Evolutionary conservation across 2,113 vertebrate species (phyloP).

Genomic region (Anseranas semipalmata): DNA sequence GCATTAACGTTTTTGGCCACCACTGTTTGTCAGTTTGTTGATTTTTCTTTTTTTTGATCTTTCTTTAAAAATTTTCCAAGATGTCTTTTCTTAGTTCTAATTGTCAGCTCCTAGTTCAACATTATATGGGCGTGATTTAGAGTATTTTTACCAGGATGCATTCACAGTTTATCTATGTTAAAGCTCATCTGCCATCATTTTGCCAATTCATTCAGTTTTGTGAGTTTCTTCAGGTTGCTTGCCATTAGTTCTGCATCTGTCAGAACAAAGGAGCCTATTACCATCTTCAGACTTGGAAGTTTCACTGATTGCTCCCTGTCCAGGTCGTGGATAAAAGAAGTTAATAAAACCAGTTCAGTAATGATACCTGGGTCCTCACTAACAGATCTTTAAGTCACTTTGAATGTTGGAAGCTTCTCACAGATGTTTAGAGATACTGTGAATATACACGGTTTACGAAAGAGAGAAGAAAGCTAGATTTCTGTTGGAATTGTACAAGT

Average conservation of each 20-base stretch:
- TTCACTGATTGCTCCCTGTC: neutral
- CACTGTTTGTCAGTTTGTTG: neutral
- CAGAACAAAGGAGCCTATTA: neutral
- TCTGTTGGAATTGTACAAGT: neutral
- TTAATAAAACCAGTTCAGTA: neutral
- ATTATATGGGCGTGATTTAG: neutral
- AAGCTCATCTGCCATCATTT: neutral
- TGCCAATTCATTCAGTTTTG: neutral
- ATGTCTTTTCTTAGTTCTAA: neutral
- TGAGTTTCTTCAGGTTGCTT: neutral
- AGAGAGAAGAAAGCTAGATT: neutral
- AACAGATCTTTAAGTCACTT: neutral
- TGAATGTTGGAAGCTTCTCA: neutral
- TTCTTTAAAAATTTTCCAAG: neutral
- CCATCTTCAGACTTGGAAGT: neutral
- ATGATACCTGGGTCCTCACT: neutral
- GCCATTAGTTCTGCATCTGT: neutral
- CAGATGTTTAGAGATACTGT: neutral
- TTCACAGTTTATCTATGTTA: neutral
- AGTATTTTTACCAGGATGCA: neutral
- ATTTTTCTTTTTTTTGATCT: neutral
- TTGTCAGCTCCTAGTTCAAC: neutral
- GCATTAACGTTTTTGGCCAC: neutral
- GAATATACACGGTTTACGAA: neutral
- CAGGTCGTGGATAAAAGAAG: neutral